phyloP scores from a whole-genome alignment of 2,113 vertebrate genomes.

The Gnathonemus echidnorhynchus region DNA sequence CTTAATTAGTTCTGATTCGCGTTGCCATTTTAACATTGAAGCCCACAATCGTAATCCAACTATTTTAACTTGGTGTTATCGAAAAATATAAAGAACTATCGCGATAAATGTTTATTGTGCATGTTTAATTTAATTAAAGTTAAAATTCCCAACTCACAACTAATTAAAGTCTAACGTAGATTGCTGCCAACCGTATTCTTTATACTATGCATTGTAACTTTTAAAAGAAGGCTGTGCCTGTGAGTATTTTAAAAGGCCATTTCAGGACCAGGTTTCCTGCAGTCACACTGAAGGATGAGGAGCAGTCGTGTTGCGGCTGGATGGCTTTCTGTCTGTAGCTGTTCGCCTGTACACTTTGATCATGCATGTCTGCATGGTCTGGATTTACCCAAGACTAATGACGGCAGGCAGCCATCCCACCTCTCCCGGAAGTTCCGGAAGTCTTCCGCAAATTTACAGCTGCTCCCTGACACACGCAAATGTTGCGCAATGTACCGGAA shows the following conservation, averaged over 20 bases:
- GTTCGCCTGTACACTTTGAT: background rate
- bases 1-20: background rate
- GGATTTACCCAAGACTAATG: background rate
- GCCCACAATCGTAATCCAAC: background rate
- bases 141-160: background rate
- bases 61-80: background rate
- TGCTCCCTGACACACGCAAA: too few species aligned
- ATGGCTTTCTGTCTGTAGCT: background rate
- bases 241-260: background rate
- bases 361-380: background rate
- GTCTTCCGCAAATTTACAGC: too few species aligned
- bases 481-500: too few species aligned
- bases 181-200: background rate
- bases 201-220: background rate
- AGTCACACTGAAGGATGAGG: background rate
- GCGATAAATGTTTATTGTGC: background rate
- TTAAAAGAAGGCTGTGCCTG: background rate
- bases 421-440: too few species aligned
- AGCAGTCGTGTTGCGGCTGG: background rate
- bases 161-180: background rate
- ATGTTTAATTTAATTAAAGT: background rate
- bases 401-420: background rate
- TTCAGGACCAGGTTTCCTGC: background rate
- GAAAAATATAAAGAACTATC: background rate
- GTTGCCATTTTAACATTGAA: background rate